Evolutionary conservation across 1,140 invertebrate species (phyloP).

Genomic region (Neocloeon triangulifer): DNA sequence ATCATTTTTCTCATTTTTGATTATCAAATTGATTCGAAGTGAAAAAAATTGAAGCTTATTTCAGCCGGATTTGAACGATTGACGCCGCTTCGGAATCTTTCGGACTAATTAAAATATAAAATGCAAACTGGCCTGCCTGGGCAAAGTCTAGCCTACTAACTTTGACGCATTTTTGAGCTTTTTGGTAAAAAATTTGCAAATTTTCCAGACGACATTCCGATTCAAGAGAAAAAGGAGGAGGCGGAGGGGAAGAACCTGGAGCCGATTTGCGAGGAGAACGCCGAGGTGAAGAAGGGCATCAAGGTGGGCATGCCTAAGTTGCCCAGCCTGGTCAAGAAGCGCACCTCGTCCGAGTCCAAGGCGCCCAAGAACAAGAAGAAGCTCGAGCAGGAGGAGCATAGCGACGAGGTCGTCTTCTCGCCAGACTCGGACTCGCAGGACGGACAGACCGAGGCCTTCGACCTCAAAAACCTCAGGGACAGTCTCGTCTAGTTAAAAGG

Average conservation of each 20-base stretch:
- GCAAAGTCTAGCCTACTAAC: background rate
- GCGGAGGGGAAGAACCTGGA: constrained; percentile 11
- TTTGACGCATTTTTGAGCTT: background rate
- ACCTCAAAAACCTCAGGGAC: no score
- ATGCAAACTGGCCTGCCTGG: background rate
- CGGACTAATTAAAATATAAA: constrained; percentile 1
- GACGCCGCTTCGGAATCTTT: background rate
- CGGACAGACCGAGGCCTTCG: no score
- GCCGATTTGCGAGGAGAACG: constrained; percentile 17
- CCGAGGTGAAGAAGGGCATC: constrained; percentile 10
- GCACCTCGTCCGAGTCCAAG: no score
- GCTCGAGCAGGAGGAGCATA: no score
- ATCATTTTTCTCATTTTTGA: no score
- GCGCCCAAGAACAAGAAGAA: no score
- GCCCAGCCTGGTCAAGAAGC: constrained; percentile 14
- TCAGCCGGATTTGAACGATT: no score
- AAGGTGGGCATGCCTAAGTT: constrained; percentile 9
- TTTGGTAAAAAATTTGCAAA: constrained; percentile 1
- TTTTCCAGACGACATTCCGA: constrained; percentile 18
- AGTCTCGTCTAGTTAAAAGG: no score
- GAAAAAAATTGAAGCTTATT: no score
- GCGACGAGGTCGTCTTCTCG: no score
- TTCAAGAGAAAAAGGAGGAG: constrained; percentile 12
- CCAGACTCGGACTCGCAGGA: no score
- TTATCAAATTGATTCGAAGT: no score